Conservation (phyloP, 2,797 vertebrate genomes). For the Tapirus indicus region DNA sequence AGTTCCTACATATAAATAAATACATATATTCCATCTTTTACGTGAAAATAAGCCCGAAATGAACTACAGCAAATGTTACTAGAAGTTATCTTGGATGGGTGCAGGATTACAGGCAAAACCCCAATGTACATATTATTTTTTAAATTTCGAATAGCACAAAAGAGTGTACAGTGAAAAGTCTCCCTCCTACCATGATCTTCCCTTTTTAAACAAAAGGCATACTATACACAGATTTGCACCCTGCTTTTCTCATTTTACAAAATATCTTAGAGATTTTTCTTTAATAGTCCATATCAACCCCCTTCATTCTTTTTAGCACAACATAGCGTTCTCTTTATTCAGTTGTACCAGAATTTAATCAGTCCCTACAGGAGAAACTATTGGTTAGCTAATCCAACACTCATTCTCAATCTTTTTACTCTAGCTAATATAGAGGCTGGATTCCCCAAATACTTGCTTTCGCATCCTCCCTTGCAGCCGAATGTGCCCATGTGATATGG, state of each 20-base stretch:
- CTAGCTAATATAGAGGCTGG: not conserved
- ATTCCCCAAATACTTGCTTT: not conserved
- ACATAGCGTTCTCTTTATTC: not conserved
- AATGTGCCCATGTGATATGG: not conserved
- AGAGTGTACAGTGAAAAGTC: not conserved
- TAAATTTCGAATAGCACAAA: not conserved
- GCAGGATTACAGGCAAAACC: not conserved
- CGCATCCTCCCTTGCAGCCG: not conserved
- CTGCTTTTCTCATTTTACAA: not conserved
- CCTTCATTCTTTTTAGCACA: not conserved
- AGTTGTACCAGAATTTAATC: not conserved
- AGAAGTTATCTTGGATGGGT: not conserved
- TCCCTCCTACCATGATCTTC: not conserved
- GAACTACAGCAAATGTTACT: not conserved
- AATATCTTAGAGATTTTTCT: not conserved
- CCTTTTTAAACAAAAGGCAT: not conserved
- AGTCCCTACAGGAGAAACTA: not conserved
- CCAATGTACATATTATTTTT: not conserved
- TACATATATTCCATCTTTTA: not conserved
- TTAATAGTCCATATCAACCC: not conserved
- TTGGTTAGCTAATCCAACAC: not conserved
- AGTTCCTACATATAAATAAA: not conserved
- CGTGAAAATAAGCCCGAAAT: not conserved
- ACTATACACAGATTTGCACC: not conserved
- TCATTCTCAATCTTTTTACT: not conserved